Evolutionary conservation across 2,113 vertebrate species (phyloP).

Genomic region (Gila orcuttii): DNA sequence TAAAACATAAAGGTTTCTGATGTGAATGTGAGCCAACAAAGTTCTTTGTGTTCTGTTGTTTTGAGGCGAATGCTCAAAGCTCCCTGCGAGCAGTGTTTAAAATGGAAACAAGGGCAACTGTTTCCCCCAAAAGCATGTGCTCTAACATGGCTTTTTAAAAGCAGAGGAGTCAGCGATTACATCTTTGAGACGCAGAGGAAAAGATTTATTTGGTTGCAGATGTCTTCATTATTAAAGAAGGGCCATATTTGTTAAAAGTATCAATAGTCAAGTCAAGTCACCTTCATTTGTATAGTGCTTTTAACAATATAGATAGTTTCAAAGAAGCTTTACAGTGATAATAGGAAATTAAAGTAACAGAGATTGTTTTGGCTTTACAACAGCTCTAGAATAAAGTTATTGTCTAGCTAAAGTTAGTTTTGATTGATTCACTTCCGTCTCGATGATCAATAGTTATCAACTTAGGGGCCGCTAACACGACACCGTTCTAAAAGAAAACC

Average conservation of each 20-base stretch:
- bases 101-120: constrained; percentile 57
- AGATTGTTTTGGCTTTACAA: too few species aligned
- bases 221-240: not conserved
- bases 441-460: too few species aligned
- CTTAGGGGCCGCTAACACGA: too few species aligned
- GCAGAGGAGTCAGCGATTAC: constrained; percentile 10
- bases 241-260: constrained; percentile 8
- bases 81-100: constrained; percentile 63
- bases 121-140: constrained; percentile 36
- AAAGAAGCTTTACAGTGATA: too few species aligned
- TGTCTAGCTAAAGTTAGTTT: too few species aligned
- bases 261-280: too few species aligned
- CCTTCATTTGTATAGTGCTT: too few species aligned
- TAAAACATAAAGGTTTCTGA: not conserved
- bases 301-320: too few species aligned
- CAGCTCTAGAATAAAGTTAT: too few species aligned
- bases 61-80: constrained; percentile 59
- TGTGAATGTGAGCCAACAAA: constrained; percentile 3
- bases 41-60: constrained; percentile 49
- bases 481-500: too few species aligned
- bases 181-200: constrained; percentile 7
- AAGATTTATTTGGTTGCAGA: not conserved
- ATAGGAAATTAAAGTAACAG: too few species aligned
- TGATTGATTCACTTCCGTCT: too few species aligned
- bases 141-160: not conserved